Percentiles rank a stretch among this genome's conserved stretches.
phyloP scores from a whole-genome alignment of 2,888 invertebrate species.

The Mellilla xanthometata region DNA sequence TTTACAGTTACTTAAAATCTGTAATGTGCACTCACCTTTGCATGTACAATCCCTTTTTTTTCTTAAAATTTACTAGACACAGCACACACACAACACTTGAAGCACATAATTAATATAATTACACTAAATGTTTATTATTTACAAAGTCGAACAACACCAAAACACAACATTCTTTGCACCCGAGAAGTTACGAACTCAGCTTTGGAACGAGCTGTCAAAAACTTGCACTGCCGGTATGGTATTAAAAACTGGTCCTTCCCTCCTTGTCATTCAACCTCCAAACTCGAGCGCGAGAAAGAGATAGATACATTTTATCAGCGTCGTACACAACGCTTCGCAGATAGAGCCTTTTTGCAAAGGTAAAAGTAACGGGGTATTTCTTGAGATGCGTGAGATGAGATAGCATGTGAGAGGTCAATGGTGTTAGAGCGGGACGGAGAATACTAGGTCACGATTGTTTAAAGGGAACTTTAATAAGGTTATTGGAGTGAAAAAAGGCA shows the following conservation, averaged over 20 bases:
- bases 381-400: slow-evolving; percentile 77
- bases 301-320: slow-evolving; percentile 25
- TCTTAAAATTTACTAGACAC: slow-evolving; percentile 8
- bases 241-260: slow-evolving; percentile 48
- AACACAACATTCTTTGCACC: slow-evolving; percentile 53
- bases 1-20: slow-evolving; percentile 15
- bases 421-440: slow-evolving; percentile 50
- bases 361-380: slow-evolving; percentile 82
- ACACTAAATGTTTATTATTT: slow-evolving; percentile 33
- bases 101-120: slow-evolving; percentile 37
- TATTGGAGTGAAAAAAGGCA: slow-evolving; percentile 31
- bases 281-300: slow-evolving; percentile 38
- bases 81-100: slow-evolving; percentile 25
- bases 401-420: slow-evolving; percentile 49
- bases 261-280: slow-evolving; percentile 37
- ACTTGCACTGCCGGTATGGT: slow-evolving; percentile 73
- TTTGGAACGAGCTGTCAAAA: slow-evolving; percentile 77
- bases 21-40: slow-evolving; percentile 26
- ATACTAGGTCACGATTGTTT: slow-evolving; percentile 60
- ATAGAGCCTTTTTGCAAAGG: slow-evolving; percentile 80
- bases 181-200: slow-evolving; percentile 53
- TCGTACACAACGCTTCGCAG: slow-evolving; percentile 48
- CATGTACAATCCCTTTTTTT: slow-evolving; percentile 19
- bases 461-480: slow-evolving; percentile 37
- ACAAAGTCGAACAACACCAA: slow-evolving; percentile 38